Conservation (phyloP, 2,888 invertebrate species). For the Deilephila elpenor region DNA sequence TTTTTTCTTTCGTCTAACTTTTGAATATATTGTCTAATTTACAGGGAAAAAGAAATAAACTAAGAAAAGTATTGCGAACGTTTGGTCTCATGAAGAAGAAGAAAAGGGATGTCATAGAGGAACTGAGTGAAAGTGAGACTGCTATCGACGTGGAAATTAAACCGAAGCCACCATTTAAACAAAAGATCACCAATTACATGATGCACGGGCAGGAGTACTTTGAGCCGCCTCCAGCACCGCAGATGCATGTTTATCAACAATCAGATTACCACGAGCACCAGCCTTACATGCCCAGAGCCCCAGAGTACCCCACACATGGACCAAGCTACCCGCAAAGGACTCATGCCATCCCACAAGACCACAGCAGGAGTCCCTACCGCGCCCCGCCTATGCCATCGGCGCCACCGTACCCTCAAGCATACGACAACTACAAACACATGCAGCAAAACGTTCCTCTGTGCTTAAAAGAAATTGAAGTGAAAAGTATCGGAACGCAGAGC, state of each 20-base stretch:
- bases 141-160: constrained; percentile 54
- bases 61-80: constrained; percentile 60
- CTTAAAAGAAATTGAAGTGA: constrained; percentile 76
- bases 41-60: constrained; percentile 59
- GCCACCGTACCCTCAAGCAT: constrained; percentile 47
- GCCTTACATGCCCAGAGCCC: constrained; percentile 39
- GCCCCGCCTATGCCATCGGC: constrained; percentile 43
- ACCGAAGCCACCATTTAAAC: constrained; percentile 56
- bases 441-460: constrained; percentile 68
- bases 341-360: constrained; percentile 32
- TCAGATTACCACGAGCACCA: constrained; percentile 32
- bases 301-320: constrained; percentile 27
- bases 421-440: constrained; percentile 48
- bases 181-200: constrained; percentile 65
- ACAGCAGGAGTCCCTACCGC: constrained; percentile 35
- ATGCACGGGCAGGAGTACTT: constrained; percentile 67
- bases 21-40: constrained; percentile 39
- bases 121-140: constrained; percentile 65
- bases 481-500: constrained; percentile 74
- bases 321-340: constrained; percentile 33
- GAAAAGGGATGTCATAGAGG: constrained; percentile 64
- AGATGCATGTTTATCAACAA: constrained; percentile 36
- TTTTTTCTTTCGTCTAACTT: neutral
- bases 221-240: constrained; percentile 53
- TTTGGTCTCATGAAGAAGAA: constrained; percentile 66